Conservation (phyloP, 2,888 invertebrate genomes). For the Nebria salina region DNA sequence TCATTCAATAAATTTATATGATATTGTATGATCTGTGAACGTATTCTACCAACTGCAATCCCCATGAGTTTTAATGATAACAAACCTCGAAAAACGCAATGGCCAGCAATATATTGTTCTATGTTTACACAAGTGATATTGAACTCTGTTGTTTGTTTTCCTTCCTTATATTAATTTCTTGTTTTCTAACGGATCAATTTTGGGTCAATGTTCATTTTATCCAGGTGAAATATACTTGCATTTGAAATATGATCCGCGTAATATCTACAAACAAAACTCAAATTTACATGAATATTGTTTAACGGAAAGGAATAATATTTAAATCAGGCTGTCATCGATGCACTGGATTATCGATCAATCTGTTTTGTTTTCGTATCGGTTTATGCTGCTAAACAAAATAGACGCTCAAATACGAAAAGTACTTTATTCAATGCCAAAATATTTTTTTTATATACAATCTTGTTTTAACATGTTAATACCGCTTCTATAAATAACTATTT, state of each 20-base stretch:
- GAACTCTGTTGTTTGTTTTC: conserved; percentile 38
- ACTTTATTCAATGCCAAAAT: background rate
- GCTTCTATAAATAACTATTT: too few species aligned
- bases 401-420: background rate
- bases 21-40: background rate
- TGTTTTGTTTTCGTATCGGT: background rate
- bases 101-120: conserved; percentile 32
- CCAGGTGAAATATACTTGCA: conserved; percentile 3
- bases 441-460: background rate
- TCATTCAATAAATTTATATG: too few species aligned
- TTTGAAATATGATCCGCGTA: conserved; percentile 22
- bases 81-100: conserved; percentile 14
- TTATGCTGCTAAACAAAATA: background rate
- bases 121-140: conserved; percentile 42
- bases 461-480: background rate
- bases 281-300: conserved; percentile 32
- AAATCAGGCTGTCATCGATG: conserved; percentile 21
- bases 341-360: background rate
- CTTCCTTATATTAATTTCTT: conserved; percentile 39
- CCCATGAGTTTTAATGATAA: background rate
- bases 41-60: background rate
- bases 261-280: conserved; percentile 25
- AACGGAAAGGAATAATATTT: conserved; percentile 22
- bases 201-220: conserved; percentile 31
- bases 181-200: conserved; percentile 35